These are phyloP conservation scores for Tetragonisca angustula DNA, from an alignment of 2,888 invertebrate species.

Conservation along the genomic window DNA sequence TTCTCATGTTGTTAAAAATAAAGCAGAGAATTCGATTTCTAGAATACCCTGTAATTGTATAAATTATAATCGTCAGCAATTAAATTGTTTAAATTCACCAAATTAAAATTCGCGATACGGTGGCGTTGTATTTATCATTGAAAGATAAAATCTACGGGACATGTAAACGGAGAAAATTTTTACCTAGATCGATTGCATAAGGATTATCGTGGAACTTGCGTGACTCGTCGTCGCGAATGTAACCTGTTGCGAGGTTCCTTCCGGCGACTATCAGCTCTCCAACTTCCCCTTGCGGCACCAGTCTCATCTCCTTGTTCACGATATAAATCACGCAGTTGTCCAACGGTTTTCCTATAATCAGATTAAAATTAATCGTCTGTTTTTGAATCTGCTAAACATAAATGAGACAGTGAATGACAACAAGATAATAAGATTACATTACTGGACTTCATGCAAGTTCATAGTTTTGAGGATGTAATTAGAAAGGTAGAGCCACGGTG, in stretches of 20 bases:
- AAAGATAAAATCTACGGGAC: not conserved
- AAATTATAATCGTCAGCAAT: too few relatives aligned
- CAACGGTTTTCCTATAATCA: slow-evolving; percentile 88
- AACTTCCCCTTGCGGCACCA: slow-evolving; percentile 89
- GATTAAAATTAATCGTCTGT: not conserved
- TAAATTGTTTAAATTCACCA: too few relatives aligned
- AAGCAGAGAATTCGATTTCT: too few relatives aligned
- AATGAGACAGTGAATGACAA: too few relatives aligned
- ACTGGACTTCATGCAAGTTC: too few relatives aligned
- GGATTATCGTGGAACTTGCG: slow-evolving; percentile 92
- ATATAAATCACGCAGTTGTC: slow-evolving; percentile 93
- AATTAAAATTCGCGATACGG: too few relatives aligned
- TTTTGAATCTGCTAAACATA: not conserved
- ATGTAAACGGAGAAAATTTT: not conserved
- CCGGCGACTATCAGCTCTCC: slow-evolving; percentile 95
- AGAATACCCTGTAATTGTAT: too few relatives aligned
- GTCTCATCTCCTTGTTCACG: slow-evolving; percentile 90
- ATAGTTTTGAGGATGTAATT: too few relatives aligned
- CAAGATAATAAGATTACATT: too few relatives aligned
- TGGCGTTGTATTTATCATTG: too few relatives aligned
- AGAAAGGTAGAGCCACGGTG: too few relatives aligned
- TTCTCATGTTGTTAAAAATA: too few relatives aligned
- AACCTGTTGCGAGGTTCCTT: slow-evolving; percentile 91
- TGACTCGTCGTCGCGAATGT: slow-evolving; percentile 90
- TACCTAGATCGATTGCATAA: slow-evolving; percentile 87